Conservation (phyloP, 2,888 invertebrate genomes). For the Lasioglossum malachurum region DNA sequence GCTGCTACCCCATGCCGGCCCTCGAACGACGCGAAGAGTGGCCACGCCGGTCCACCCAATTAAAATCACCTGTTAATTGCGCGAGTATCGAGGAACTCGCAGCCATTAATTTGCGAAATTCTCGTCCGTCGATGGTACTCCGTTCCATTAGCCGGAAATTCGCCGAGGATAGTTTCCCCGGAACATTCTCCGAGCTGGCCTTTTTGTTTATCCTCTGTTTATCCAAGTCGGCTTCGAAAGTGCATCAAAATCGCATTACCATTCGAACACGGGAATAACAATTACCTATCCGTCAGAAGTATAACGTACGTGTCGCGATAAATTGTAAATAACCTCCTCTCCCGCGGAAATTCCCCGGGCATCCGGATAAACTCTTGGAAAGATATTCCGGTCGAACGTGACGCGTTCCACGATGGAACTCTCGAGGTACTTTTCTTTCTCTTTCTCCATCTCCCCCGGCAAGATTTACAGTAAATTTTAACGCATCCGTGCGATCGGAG, state of each 20-base stretch:
- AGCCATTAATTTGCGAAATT: conserved; percentile 21
- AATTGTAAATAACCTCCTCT: conserved; percentile 42
- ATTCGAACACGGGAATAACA: conserved; percentile 18
- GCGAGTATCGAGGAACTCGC: conserved; percentile 40
- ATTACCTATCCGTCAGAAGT: conserved; percentile 45
- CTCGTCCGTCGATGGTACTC: not conserved
- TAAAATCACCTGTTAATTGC: conserved; percentile 57
- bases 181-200: not conserved
- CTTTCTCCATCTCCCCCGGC: not conserved
- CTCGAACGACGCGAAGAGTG: conserved; percentile 26
- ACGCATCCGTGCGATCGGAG: conserved; percentile 23
- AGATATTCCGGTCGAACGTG: conserved; percentile 53
- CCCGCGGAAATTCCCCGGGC: conserved; percentile 26
- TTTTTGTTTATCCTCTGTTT: not conserved
- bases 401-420: conserved; percentile 39
- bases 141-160: conserved; percentile 12
- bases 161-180: not conserved
- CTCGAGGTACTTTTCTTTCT: not conserved
- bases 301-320: conserved; percentile 27
- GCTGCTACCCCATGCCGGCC: not conserved
- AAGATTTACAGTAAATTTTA: conserved; percentile 43
- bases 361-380: conserved; percentile 42
- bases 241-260: conserved; percentile 37
- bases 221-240: not conserved
- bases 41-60: conserved; percentile 18